A percentile compares a stretch with the other conserved stretches of the same genome.
Evolutionary conservation across 2,113 vertebrate species (phyloP).

Genomic region (Gila orcuttii): DNA sequence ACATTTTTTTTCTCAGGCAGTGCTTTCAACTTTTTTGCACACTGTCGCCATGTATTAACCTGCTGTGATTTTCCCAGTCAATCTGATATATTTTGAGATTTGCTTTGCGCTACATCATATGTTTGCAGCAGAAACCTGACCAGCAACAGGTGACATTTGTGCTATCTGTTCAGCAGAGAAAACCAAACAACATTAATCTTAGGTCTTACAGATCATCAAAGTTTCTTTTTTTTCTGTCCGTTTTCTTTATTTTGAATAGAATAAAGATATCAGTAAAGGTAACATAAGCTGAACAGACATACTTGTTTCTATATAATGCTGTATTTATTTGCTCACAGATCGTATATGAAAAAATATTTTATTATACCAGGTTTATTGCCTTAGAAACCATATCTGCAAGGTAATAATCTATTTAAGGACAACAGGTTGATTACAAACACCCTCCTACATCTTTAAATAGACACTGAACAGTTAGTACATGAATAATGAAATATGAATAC

Average conservation of each 20-base stretch:
- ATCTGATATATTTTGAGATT: slow-evolving; percentile 1
- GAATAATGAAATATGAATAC: not conserved
- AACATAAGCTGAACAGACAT: not conserved
- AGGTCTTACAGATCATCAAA: not conserved
- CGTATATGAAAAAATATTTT: not conserved
- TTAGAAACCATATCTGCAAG: not conserved
- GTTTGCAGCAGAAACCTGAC: not conserved
- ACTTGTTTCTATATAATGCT: not conserved
- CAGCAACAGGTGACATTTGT: slow-evolving; percentile 2
- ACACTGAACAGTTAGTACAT: not conserved
- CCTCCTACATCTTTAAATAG: slow-evolving; percentile 5
- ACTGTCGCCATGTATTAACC: not conserved
- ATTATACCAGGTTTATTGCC: not conserved
- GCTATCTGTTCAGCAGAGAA: not conserved
- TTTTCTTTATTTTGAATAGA: not conserved
- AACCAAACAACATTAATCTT: not conserved
- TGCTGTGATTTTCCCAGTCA: slow-evolving; percentile 10
- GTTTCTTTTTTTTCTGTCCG: not conserved
- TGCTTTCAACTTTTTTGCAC: not conserved
- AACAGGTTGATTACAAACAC: not conserved
- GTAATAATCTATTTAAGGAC: not conserved
- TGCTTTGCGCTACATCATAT: not conserved
- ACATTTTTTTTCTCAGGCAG: not conserved
- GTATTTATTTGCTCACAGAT: not conserved
- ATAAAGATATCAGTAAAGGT: not conserved